A percentile compares a stretch with the other conserved stretches of the same genome.
Conservation (phyloP, 2,888 invertebrate genomes). For the Orthonevra nobilis region DNA sequence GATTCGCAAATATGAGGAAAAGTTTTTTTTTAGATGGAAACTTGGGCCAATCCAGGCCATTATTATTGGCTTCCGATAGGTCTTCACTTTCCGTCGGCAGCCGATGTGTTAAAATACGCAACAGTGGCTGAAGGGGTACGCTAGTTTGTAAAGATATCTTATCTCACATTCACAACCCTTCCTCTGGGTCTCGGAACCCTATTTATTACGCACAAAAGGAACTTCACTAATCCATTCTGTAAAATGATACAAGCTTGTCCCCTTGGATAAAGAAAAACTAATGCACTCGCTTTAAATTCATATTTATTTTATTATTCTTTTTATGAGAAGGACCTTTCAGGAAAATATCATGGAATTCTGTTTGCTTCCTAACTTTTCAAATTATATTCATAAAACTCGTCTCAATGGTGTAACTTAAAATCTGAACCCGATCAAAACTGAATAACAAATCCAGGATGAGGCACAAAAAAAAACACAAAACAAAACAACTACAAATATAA, state of each 20-base stretch:
- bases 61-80: too few species aligned
- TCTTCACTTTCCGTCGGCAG: too few species aligned
- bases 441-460: slow-evolving; percentile 40
- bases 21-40: too few species aligned
- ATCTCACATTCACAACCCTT: too few species aligned
- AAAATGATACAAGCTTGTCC: slow-evolving; percentile 41
- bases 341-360: slow-evolving; percentile 39
- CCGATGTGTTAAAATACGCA: too few species aligned
- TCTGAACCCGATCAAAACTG: slow-evolving; percentile 50
- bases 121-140: too few species aligned
- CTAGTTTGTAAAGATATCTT: too few species aligned
- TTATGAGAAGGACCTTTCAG: slow-evolving; percentile 17
- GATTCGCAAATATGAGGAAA: too few species aligned
- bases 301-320: slow-evolving; percentile 15
- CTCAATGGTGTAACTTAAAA: slow-evolving; percentile 59
- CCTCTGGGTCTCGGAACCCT: too few species aligned
- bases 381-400: slow-evolving; percentile 46
- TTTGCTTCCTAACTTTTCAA: slow-evolving; percentile 40
- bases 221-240: slow-evolving; percentile 39
- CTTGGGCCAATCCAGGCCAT: too few species aligned
- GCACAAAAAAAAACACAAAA: slow-evolving; percentile 14
- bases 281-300: slow-evolving; percentile 40
- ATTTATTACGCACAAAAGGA: slow-evolving; percentile 23
- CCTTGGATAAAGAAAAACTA: slow-evolving; percentile 14
- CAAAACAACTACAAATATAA: too few species aligned